A percentile compares a stretch with the other conserved stretches of the same genome.
phyloP scores from a whole-genome alignment of 2,113 vertebrate species.

The Dipodomys spectabilis region DNA sequence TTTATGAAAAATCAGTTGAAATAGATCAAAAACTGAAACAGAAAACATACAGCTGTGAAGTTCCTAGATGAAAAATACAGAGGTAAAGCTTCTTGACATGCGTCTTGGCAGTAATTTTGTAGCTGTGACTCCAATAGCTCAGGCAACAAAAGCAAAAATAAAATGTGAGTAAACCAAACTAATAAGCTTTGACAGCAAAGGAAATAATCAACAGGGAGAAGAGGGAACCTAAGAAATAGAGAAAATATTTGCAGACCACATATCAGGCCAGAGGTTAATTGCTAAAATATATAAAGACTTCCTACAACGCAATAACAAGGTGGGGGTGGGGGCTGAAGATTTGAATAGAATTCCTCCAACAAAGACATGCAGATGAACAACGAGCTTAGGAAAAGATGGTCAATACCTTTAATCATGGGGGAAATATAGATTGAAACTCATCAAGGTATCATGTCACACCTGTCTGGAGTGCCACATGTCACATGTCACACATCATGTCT shows the following conservation, averaged over 20 bases:
- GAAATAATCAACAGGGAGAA: conserved; percentile 3
- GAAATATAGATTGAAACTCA: not conserved
- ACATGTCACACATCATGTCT: not conserved
- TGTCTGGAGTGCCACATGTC: not conserved
- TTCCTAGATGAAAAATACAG: not conserved
- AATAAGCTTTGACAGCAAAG: not conserved
- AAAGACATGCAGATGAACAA: not conserved
- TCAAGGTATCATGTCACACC: not conserved
- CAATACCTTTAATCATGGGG: too few species aligned
- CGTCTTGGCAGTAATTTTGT: not conserved
- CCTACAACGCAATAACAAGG: not conserved
- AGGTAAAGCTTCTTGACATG: not conserved
- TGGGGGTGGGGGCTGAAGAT: not conserved
- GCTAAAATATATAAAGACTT: not conserved
- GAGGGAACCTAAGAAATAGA: not conserved
- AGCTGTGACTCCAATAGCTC: not conserved
- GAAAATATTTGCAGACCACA: not conserved
- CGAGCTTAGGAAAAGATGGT: not conserved
- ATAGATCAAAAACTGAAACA: not conserved
- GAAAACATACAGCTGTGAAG: conserved; percentile 1
- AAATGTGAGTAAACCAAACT: not conserved
- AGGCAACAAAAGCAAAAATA: not conserved
- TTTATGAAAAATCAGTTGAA: not conserved
- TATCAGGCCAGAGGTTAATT: not conserved
- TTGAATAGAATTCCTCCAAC: not conserved